These are phyloP conservation scores for Colletes collaris DNA, from an alignment of 2,888 invertebrate species.

Conservation along the genomic window DNA sequence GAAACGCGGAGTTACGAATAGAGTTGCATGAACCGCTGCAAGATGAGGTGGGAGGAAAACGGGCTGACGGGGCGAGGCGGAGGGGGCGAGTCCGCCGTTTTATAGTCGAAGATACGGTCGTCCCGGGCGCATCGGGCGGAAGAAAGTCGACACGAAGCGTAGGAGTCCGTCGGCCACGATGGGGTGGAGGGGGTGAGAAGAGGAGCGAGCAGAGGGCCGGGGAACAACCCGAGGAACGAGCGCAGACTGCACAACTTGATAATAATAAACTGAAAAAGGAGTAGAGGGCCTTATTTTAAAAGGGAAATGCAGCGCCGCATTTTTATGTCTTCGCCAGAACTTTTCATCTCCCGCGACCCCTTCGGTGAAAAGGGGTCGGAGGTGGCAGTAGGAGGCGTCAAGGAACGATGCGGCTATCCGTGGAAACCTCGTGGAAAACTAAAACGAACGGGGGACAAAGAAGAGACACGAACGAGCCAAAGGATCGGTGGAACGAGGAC, in stretches of 20 bases:
- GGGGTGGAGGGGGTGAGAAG: constrained; percentile 29
- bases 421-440: constrained; percentile 55
- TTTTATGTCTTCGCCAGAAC: constrained; percentile 83
- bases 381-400: constrained; percentile 15
- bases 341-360: constrained; percentile 73
- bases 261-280: constrained; percentile 83
- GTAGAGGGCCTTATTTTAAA: constrained; percentile 82
- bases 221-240: constrained; percentile 42
- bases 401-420: constrained; percentile 50
- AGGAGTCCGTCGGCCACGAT: constrained; percentile 20
- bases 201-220: constrained; percentile 28
- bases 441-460: constrained; percentile 57
- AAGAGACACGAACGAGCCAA: constrained; percentile 52
- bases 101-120: constrained; percentile 65
- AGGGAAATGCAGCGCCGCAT: constrained; percentile 83
- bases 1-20: constrained; percentile 76
- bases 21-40: constrained; percentile 60
- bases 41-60: constrained; percentile 53
- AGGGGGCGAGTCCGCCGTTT: constrained; percentile 59
- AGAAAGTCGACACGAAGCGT: constrained; percentile 29
- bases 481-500: constrained; percentile 45
- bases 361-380: constrained; percentile 65
- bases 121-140: constrained; percentile 35
- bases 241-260: constrained; percentile 79
- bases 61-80: constrained; percentile 12